A percentile compares a stretch with the other conserved stretches of the same genome.
phyloP scores from a whole-genome alignment of 2,113 vertebrate genomes.

The Lagopus leucura region DNA sequence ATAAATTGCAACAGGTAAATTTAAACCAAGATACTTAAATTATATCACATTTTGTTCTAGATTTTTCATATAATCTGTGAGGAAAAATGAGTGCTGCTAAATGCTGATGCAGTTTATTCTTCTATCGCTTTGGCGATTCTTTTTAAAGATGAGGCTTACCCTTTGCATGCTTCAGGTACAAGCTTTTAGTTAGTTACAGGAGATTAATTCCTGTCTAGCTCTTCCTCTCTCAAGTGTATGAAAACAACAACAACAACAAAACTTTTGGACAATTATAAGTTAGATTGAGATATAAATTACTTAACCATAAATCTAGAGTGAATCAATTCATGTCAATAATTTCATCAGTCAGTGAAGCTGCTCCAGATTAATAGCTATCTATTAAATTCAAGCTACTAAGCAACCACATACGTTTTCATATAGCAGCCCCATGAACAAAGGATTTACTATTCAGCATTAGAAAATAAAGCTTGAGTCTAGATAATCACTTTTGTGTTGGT shows the following conservation, averaged over 20 bases:
- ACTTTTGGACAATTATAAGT: background rate
- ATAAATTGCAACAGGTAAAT: background rate
- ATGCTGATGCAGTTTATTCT: background rate
- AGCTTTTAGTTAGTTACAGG: background rate
- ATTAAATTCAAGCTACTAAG: background rate
- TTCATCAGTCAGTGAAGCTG: background rate
- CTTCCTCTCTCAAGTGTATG: rapidly evolving
- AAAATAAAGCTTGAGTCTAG: background rate
- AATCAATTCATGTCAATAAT: background rate
- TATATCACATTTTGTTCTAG: background rate
- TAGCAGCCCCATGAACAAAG: background rate
- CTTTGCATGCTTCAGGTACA: background rate
- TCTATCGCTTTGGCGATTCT: background rate
- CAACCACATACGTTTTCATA: background rate
- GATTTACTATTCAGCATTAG: background rate
- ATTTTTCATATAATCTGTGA: background rate
- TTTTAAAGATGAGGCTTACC: background rate
- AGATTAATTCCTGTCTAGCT: background rate
- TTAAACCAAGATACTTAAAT: background rate
- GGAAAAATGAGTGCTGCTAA: background rate
- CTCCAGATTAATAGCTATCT: background rate
- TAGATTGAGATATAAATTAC: background rate
- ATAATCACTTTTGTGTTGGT: background rate
- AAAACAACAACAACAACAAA: background rate
- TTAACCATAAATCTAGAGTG: background rate